Base-by-base conservation (phyloP, 2,888 invertebrate species). In the Drosophila subquinaria region DNA sequence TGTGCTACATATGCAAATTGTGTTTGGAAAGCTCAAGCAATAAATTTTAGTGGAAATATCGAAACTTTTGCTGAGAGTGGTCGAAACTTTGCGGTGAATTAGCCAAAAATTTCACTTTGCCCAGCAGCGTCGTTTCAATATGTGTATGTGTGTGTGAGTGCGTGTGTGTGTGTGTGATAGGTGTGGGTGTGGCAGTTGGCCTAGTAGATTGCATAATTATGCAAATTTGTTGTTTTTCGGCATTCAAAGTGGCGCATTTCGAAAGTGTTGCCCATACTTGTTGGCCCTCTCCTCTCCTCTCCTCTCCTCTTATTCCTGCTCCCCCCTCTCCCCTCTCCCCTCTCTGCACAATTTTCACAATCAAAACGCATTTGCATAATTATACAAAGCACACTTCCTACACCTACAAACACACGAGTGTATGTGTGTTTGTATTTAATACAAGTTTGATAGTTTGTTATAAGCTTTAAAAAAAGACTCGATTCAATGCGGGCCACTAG, bases 141-240 rank as follows among this genome's bases (percentile, higher is more conserved):
- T 62, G 57, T 23, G 56, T 47, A 50, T 38, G 53, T 66, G 43
- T 56, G 27, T 27, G 36, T 23, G 57, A 53, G 60, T 52, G 63
- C 15, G 42, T 8, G 45, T 10, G 42, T 48, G 56, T 11, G 66
- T 40, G 69, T 62, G 66, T 59, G 65, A 17, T 52, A 52, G 15
- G 62, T 50, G 70, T 66, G 71, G 57, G 69, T 56, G 75, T 57
- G 73, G 35, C 63, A 53, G 63, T 50, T 79, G 57, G 61, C 56
- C 66, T 79, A 67, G 77, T 81, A 88, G 86, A 89, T 90, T 90
- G 89, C 90, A 90, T 89, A 89, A 89, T 89, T 90, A 90, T 89
- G 89, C 83, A 90, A 89, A 90, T 90, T 82, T 77, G 72, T 80
- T 89, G 80, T 89, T 88, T 78, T 84, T 88, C 66, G 81, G 65